Percentiles rank a stretch among this genome's conserved stretches.
Conservation (phyloP, 2,797 vertebrate species). For the Diglossa cyanea region DNA sequence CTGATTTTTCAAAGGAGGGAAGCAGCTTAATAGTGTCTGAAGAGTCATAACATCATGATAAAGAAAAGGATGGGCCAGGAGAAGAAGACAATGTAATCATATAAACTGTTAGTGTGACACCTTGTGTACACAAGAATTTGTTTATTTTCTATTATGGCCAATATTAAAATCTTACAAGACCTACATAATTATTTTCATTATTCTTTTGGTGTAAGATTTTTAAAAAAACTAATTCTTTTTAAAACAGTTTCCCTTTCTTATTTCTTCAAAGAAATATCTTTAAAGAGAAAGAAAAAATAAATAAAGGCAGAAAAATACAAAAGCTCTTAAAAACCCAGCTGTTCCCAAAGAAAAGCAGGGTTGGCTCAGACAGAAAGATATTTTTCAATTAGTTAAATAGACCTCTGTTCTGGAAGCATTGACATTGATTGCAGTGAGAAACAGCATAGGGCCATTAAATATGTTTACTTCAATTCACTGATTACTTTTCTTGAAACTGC, state of each 20-base stretch:
- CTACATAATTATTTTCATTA: background rate
- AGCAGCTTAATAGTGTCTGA: background rate
- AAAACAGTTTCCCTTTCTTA: background rate
- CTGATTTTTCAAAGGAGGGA: background rate
- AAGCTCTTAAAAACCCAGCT: background rate
- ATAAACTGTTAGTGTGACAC: background rate
- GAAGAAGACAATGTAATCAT: background rate
- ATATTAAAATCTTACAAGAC: background rate
- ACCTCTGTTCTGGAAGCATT: background rate
- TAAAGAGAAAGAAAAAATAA: background rate
- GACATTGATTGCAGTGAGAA: background rate
- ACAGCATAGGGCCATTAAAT: background rate
- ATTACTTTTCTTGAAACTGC: background rate
- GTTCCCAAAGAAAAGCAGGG: background rate
- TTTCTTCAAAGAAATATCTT: background rate
- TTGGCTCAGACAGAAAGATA: background rate
- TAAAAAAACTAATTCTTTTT: background rate
- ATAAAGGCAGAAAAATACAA: background rate
- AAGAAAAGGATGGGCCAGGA: background rate
- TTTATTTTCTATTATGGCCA: background rate
- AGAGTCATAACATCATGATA: rapidly evolving
- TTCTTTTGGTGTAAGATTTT: background rate
- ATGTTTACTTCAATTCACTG: background rate
- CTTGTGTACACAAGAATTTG: background rate
- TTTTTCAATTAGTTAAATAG: background rate